Evolutionary conservation across 2,888 invertebrate genomes (phyloP), one percentile per base, ranked within the genome.

Genomic region (Zaprionus bogoriensis): DNA sequence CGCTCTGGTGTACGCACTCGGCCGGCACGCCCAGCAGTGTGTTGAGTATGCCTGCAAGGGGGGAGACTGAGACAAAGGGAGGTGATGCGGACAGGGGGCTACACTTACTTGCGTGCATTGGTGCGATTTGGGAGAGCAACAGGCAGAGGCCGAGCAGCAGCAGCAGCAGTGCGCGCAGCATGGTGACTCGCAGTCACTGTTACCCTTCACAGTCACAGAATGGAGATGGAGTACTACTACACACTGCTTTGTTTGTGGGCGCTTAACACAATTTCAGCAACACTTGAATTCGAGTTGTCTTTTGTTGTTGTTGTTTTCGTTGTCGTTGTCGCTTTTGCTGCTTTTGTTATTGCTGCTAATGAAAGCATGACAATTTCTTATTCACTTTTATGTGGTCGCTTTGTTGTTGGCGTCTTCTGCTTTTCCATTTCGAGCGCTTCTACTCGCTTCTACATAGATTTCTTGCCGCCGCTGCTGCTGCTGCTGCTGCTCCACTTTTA

Each of bases 1-100:
- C 92, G 7, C 92, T 92, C 60, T 93, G 93, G 51, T 93, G 91
- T 55, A 89, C 77, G 70, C 91, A 91, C 65, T 91, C 90, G 0
- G 88, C 75, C 1, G 91, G 91, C 44, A 91, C 87, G 22, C 91
- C 91, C 47, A 91, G 73, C 46, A 91, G 71, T 2, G 89, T 88
- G 50, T 91, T 90, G 1, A 91, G 73, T 39, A 91, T 85, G 50
- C 87, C 91, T 91, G 27, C 4, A 38, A 23, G 23, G 14, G 2
- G 17, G 32, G 25, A 23, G 12, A 6, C 17, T 2, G 19, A 12
- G 5, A 48, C 12, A 9, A n/a, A 28, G 25, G 27, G 41, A 54
- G 30, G 10, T 17, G 23, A 7, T 10, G 7, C 12, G 4, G 6
- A 1, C n/a, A 30, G 6, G 14, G 12, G 32, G 32, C 25, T 5